Percentiles rank a stretch among this genome's conserved stretches.
phyloP scores from a whole-genome alignment of 2,797 vertebrate genomes.

The Sebastes oblongus region DNA sequence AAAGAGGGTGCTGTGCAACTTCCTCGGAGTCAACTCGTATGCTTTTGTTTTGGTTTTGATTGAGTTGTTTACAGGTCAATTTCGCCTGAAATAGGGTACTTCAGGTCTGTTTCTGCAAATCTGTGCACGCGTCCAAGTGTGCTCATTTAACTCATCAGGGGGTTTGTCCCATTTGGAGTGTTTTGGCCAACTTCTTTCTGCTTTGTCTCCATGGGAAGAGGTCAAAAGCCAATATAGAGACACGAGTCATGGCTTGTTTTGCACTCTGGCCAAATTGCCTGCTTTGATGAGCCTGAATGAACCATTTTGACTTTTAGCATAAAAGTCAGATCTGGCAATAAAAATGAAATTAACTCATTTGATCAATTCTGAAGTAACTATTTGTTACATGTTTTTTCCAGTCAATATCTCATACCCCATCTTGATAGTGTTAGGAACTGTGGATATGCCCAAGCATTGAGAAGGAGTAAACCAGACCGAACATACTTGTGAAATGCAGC shows the following conservation, averaged over 20 bases:
- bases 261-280: constrained; percentile 28
- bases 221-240: constrained; percentile 51
- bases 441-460: neutral
- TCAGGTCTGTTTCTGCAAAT: constrained; percentile 50
- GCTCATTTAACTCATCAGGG: constrained; percentile 50
- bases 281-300: constrained; percentile 16
- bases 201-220: constrained; percentile 57
- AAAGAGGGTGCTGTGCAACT: neutral
- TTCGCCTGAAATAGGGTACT: constrained; percentile 39
- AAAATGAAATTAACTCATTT: neutral
- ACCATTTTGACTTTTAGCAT: neutral
- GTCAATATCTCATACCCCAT: neutral
- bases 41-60: constrained; percentile 4
- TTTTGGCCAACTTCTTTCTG: constrained; percentile 56
- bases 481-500: neutral
- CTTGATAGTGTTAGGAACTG: neutral
- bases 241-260: constrained; percentile 63
- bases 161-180: constrained; percentile 62
- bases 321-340: neutral
- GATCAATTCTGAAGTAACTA: neutral
- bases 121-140: constrained; percentile 32
- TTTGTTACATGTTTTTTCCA: neutral
- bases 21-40: neutral
- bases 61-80: constrained; percentile 21
- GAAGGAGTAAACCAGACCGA: neutral